Base-by-base conservation (phyloP, 2,888 invertebrate species). In the Drosophila greeni region DNA sequence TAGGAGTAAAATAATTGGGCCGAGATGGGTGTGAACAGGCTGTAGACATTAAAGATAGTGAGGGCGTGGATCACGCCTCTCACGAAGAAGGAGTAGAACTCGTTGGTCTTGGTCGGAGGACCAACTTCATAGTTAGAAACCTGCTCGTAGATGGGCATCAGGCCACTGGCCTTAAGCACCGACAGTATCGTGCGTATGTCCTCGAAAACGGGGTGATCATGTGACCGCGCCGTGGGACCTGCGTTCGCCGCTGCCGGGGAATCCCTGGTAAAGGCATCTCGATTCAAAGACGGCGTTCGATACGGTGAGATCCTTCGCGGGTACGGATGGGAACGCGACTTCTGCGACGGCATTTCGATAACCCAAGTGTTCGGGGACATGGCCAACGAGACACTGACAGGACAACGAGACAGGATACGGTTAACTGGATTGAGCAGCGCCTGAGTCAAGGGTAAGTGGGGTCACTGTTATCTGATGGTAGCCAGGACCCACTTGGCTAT, bases 11-110 rank as follows among this genome's bases (percentile, higher is more conserved):
- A 85, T 0, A 84, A 40, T 47, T 85, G 77, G 1, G 70, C 67
- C 12, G 80, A 74, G 23, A 71, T 78, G 3, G 77, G 74, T 11
- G 80, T 74, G 33, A 85, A 72, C 12, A 86, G 66, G 34, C 74
- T 82, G 54, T 87, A 88, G 24, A 88, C 53, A 45, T 84, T 86
- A 53, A 86, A 86, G 23, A 85, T 69, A 16, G 86, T 86, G 7
- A 85, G 37, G 3, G 75, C 73, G 51, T 86, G 79, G 3, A 86
- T 69, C 1, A 87, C 69, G 26, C 75, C 69, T 0, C 87, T 79
- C 31, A 85, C 73, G 47, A 84, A 77, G 42, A 76, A 75, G 9
- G 85, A 81, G 56, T 88, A 88, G 42, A 85, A 72, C 47, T 83
- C 76, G 26, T 84, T 75, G 14, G 71, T 49, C 40, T 70, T 85